Evolutionary conservation across 2,888 invertebrate species (phyloP), one percentile per base, ranked within the genome.

Genomic region (Eristalinus aeneus): DNA sequence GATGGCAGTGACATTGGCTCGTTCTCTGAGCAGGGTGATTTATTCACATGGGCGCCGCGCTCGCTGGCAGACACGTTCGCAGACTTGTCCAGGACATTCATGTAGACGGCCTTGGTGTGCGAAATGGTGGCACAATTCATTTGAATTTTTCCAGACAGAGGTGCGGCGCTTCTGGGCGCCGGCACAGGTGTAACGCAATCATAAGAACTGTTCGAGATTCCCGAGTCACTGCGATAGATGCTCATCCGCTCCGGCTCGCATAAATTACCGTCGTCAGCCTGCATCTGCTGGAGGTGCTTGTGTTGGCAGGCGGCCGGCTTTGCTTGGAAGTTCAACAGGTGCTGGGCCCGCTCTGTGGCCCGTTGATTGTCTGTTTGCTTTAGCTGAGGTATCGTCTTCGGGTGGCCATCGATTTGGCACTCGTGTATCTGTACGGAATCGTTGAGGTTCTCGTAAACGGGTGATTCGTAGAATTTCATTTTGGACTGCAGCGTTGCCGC

Each of bases 401-500:
- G 85, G 88, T 88, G 81, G 72, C 88, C 85, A 73, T 90, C 89
- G 81, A 90, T 89, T 71, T 89, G 89, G 78, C 90, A 90, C 91
- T 95, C 95, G 84, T 94, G 94, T 32, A 95, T 94, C 92, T 95
- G 95, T 87, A 95, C 95, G 16, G 95, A 95, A 90, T 95, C 95
- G 58, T 94, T 95, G 74, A 95, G 91, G 90, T 95, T 95, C 91
- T 95, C 94, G 90, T 95, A 95, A 80, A 93, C 90, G 76, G 92
- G 92, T 83, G 92, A 92, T 89, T 92, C 92, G 86, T 91, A 92
- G 88, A 91, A 90, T 88, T 90, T 91, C 89, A 91, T 88, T 82
- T 90, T 88, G 12, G 89, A 75, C 27, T 89, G 89, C 71, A 83
- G 71, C n/a, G 81, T 63, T 4, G 80, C 83, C 27, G 83, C 73